Base-by-base conservation (phyloP, 2,113 vertebrate genomes). In the Nematolebias whitei region DNA sequence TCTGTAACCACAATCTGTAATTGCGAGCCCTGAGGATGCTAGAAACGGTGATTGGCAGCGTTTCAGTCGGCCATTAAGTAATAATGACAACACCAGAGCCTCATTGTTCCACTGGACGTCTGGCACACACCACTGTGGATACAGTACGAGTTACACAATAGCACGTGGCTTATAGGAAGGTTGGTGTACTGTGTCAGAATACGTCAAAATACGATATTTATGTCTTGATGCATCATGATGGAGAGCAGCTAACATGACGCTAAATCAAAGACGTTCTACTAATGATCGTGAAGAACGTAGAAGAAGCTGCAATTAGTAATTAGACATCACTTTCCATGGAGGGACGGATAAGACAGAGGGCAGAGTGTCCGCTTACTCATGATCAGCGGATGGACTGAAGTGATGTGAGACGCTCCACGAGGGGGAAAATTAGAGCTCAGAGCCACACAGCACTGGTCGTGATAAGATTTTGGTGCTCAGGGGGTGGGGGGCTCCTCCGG, bases 1-100 rank as follows among this genome's bases (percentile, higher is more conserved):
- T 76, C 63, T 79, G 82, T 78, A 76, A 80, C 84, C 20, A 26
- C 79, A 53, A 66, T 82, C 86, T 89, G 87, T 89, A 88, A 91
- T 83, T 85, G 86, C 76, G 84, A 90, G 84, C 80, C 74, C 44
- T 1, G 13, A 20, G 75, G 72, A 77, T 63, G 66, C 81, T 45
- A 19, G 65, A 64, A 80, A 75, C 74, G 74, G 66, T 73, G 79
- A 82, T 71, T 73, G 80, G 78, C 44, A 47, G 44, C 45, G 40
- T 79, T 80, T 65, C 81, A 83, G 72, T 61, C 76, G 59, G 66
- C 53, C 73, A 83, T 91, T 79, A 90, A 84, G 76, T 79, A 88
- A 89, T 90, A 69, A 91, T 86, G 83, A 82, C 68, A 84, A 84
- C 85, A 87, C 80, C 80, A 83, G 78, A 84, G 43, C 80, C 73